These are phyloP conservation scores for Epinephelus malabaricus DNA, from an alignment of 2,797 vertebrate genomes.

Conservation along the genomic window DNA sequence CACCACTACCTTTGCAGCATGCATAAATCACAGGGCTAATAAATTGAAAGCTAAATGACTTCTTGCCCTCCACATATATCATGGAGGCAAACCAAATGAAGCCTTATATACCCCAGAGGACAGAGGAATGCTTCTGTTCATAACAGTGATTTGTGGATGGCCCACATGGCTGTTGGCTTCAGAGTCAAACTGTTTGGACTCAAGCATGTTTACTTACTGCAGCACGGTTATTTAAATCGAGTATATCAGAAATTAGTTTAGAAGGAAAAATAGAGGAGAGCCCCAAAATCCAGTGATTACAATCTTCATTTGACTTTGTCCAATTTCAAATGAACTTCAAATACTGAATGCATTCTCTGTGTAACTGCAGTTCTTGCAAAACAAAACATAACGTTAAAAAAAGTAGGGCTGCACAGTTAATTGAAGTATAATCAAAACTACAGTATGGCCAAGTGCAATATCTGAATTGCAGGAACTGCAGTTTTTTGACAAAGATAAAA, in stretches of 20 bases:
- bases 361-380: no score
- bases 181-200: slow-evolving; percentile 48
- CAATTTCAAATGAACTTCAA: background rate
- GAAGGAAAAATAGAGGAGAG: background rate
- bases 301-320: background rate
- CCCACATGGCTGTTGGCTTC: slow-evolving; percentile 62
- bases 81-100: slow-evolving; percentile 81
- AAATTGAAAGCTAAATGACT: slow-evolving; percentile 88
- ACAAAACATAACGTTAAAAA: no score
- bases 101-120: slow-evolving; percentile 84
- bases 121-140: slow-evolving; percentile 88
- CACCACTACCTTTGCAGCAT: slow-evolving; percentile 65
- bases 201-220: slow-evolving; percentile 6
- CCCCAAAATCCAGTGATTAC: no score
- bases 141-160: slow-evolving; percentile 85
- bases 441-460: no score
- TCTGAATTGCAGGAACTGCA: no score
- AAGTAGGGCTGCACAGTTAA: no score
- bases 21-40: slow-evolving; percentile 86
- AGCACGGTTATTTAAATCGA: background rate
- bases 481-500: no score
- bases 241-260: background rate
- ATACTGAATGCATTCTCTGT: background rate
- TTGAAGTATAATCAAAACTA: no score
- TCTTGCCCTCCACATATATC: slow-evolving; percentile 86